Percentiles rank a stretch among this genome's conserved stretches.
Evolutionary conservation across 2,797 vertebrate genomes (phyloP).

Genomic region (Tinamus major): DNA sequence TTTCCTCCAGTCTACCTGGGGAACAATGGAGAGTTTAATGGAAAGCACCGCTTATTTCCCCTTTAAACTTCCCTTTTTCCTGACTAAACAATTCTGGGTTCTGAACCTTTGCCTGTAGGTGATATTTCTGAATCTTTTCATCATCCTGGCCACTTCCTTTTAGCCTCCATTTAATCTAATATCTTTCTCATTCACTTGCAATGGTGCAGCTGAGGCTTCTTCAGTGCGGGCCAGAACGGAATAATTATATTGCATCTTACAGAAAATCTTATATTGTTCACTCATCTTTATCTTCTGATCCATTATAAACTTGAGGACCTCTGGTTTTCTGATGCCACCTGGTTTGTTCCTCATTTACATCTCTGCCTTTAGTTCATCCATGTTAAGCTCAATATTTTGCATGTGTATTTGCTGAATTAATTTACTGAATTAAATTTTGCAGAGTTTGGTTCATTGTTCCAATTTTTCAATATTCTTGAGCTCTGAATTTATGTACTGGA

Average conservation of each 20-base stretch:
- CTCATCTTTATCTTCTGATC: slow-evolving; percentile 11
- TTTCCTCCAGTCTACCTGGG: not conserved
- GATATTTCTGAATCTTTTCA: slow-evolving; percentile 4
- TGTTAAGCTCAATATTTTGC: slow-evolving; percentile 1
- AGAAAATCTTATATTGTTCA: not conserved
- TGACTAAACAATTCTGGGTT: not conserved
- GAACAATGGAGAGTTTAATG: not conserved
- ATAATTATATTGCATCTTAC: slow-evolving; percentile 9
- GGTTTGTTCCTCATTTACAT: not conserved
- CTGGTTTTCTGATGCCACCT: not conserved
- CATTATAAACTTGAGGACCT: not conserved
- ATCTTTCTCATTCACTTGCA: slow-evolving; percentile 24
- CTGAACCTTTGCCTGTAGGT: slow-evolving; percentile 13
- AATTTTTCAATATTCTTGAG: not conserved
- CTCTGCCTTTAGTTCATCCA: not conserved
- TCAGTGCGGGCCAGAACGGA: not conserved
- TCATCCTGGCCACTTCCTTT: not conserved
- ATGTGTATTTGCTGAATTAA: not conserved
- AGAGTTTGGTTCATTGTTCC: not conserved
- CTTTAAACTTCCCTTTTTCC: not conserved
- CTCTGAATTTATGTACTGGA: not conserved
- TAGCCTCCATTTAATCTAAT: slow-evolving; percentile 11
- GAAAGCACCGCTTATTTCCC: not conserved
- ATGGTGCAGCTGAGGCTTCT: not conserved
- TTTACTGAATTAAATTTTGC: not conserved